Percentiles rank a stretch among this genome's conserved stretches.
These are phyloP conservation scores for Aix galericulata DNA, from an alignment of 2,113 vertebrate genomes.

Conservation along the genomic window DNA sequence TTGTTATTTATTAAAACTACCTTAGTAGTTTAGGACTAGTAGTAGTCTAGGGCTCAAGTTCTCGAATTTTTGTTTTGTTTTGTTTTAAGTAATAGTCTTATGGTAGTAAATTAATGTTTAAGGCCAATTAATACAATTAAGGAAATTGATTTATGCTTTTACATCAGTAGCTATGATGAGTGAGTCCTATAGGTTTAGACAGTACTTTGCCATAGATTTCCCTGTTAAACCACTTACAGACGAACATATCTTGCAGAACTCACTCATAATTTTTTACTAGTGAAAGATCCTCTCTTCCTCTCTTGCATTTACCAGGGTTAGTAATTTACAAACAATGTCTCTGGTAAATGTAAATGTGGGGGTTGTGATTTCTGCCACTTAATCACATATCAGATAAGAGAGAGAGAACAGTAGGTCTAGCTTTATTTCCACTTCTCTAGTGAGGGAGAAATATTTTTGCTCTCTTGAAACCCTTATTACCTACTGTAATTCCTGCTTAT, in stretches of 20 bases:
- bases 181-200: neutral
- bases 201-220: neutral
- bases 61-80: neutral
- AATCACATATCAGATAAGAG: neutral
- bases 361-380: neutral
- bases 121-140: neutral
- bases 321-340: neutral
- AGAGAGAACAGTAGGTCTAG: neutral
- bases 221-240: neutral
- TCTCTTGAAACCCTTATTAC: neutral
- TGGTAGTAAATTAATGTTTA: neutral
- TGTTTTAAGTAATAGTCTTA: neutral
- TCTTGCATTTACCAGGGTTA: neutral
- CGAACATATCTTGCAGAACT: neutral
- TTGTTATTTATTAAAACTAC: neutral
- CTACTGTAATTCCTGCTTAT: neutral
- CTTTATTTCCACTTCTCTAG: neutral
- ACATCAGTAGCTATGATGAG: neutral
- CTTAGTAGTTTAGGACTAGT: neutral
- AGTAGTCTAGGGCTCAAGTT: neutral
- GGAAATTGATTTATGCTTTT: neutral
- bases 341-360: neutral
- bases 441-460: neutral
- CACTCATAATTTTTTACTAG: neutral
- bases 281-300: neutral